phyloP scores from a whole-genome alignment of 2,888 invertebrate genomes.

The Eustalomyia histrio region DNA sequence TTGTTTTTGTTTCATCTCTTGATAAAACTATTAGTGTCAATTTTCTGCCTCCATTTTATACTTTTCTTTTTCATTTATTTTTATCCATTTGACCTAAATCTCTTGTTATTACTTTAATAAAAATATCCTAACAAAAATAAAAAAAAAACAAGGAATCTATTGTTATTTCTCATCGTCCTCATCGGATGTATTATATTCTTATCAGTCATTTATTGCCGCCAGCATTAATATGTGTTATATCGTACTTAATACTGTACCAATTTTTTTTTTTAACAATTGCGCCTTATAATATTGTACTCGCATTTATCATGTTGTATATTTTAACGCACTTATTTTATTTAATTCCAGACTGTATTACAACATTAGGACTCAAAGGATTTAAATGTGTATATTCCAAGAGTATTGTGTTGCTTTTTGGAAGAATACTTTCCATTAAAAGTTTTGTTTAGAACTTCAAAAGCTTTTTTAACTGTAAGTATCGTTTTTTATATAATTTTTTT shows the following conservation, averaged over 20 bases:
- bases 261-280: constrained; percentile 42
- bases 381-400: constrained; percentile 10
- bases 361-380: constrained; percentile 7
- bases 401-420: not conserved
- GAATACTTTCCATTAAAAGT: not conserved
- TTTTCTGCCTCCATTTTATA: constrained; percentile 30
- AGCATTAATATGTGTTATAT: constrained; percentile 43
- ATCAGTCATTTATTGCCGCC: constrained; percentile 34
- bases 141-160: constrained; percentile 32
- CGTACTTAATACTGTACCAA: constrained; percentile 50
- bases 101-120: constrained; percentile 47
- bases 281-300: constrained; percentile 43
- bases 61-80: constrained; percentile 28
- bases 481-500: too few relatives aligned
- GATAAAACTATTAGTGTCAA: constrained; percentile 51
- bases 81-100: constrained; percentile 57
- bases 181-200: constrained; percentile 31
- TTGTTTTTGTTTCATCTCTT: constrained; percentile 16
- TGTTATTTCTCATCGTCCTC: constrained; percentile 39
- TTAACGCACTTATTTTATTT: constrained; percentile 37
- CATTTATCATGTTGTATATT: constrained; percentile 9
- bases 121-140: constrained; percentile 30
- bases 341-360: constrained; percentile 21
- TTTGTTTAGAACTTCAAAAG: constrained; percentile 6
- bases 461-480: constrained; percentile 16